phyloP scores from a whole-genome alignment of 1,140 invertebrate species.

The Euwallacea fornicatus region DNA sequence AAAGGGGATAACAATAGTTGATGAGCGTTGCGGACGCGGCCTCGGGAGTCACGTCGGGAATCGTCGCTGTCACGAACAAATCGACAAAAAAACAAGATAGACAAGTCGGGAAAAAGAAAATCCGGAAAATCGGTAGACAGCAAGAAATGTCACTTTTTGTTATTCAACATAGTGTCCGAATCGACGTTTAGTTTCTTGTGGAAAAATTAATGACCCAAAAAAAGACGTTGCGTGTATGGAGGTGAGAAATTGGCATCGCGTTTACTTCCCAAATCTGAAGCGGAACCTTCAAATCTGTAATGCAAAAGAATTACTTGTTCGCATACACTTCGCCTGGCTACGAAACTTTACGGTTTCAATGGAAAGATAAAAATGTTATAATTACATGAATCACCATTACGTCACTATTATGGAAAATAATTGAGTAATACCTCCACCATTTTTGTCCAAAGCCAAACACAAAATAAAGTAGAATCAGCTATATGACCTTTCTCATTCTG shows the following conservation, averaged over 20 bases:
- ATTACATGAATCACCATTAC: too few species aligned
- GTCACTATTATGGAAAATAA: constrained; percentile 6
- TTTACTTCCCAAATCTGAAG: too few species aligned
- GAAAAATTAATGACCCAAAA: constrained; percentile 27
- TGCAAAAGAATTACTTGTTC: too few species aligned
- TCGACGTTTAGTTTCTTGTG: constrained; percentile 24
- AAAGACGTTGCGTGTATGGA: constrained; percentile 20
- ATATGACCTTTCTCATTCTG: constrained; percentile 27
- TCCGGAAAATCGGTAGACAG: constrained; percentile 18
- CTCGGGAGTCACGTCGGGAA: constrained; percentile 27
- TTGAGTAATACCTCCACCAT: too few species aligned
- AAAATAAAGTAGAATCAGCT: neutral
- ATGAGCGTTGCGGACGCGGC: constrained; percentile 25
- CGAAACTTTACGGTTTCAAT: too few species aligned
- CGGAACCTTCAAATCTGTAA: too few species aligned
- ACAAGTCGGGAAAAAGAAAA: constrained; percentile 24
- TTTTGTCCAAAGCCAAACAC: too few species aligned
- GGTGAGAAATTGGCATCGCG: neutral
- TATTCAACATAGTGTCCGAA: constrained; percentile 29
- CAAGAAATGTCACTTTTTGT: constrained; percentile 32
- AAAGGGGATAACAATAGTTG: constrained; percentile 26
- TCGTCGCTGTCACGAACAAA: constrained; percentile 25
- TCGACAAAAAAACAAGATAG: constrained; percentile 24
- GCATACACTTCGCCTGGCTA: too few species aligned
- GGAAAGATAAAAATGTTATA: too few species aligned